Base-by-base conservation (phyloP, 1,140 invertebrate genomes). In the Radopholus similis region DNA sequence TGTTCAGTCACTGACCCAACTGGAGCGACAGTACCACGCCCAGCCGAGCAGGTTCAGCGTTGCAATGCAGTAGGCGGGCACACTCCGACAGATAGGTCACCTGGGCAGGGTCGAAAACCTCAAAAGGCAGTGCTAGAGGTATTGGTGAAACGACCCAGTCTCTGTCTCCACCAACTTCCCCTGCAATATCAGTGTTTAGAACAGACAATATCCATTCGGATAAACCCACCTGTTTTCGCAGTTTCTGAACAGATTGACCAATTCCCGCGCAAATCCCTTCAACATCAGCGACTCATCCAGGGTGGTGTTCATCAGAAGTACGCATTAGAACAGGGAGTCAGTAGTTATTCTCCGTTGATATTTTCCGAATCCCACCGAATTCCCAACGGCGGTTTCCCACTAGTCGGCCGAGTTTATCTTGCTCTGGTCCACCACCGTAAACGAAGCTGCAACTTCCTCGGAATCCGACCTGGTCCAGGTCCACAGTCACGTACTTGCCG, bases 181-280 rank as follows among this genome's bases (percentile, higher is more conserved):
- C 84, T 70, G 35, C 35, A 64, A 70, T 26, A 57, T 54, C 21
- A 13, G 37, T 30, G 23, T 42, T 59, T 60, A 2, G 13, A 68
- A 15, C 4, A 38, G 49, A 53, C 42, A 21, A 32, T 18, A 37
- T 11, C 11, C 68, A 21, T 28, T 18, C 11, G 21, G 34, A 70
- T 83, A 83, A 95, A 34, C 1, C 5, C 26, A 69, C 68, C 38
- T 59, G 93, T 83, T 98, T 98, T n/a, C 95, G 86, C 0, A 98
- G 84, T 84, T 95, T 96, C 81, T 99, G 96, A 40, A 99, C 87
- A 47, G 88, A 83, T 97, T 98, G 30, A 96, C 92, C 8, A 98
- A 89, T 85, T 98, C 95, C 65, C 95, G 86, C 21, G 72, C 57
- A 23, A 81, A 57, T 44, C 81, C 75, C 55, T 75, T 71, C 30